Percentiles rank a stretch among this genome's conserved stretches.
phyloP scores from a whole-genome alignment of 2,113 vertebrate genomes.

The Pseudolaguvia tuberculata region DNA sequence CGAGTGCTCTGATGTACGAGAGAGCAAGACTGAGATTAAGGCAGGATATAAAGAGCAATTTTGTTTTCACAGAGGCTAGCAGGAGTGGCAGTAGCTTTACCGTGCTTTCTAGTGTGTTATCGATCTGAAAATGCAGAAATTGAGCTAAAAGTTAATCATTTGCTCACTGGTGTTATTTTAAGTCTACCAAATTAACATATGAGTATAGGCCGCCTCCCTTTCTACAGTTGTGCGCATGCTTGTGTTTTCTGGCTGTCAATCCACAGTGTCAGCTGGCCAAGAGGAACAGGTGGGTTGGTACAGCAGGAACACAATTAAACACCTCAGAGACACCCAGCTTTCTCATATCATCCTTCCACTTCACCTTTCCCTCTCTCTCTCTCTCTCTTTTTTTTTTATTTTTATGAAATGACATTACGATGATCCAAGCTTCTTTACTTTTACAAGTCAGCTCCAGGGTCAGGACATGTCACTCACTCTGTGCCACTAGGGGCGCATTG shows the following conservation, averaged over 20 bases:
- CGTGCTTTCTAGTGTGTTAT: slow-evolving; percentile 33
- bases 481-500: slow-evolving; percentile 43
- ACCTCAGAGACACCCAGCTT: slow-evolving; percentile 64
- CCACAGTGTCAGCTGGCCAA: slow-evolving; percentile 54
- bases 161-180: background rate
- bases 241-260: slow-evolving; percentile 55
- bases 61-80: slow-evolving; percentile 35
- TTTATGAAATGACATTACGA: slow-evolving; percentile 23
- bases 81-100: slow-evolving; percentile 6
- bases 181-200: background rate
- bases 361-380: background rate
- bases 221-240: slow-evolving; percentile 38
- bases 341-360: slow-evolving; percentile 12
- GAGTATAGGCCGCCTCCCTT: background rate
- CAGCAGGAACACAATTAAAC: slow-evolving; percentile 71
- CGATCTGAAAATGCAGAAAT: slow-evolving; percentile 4
- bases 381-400: slow-evolving; percentile 35
- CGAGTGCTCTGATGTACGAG: slow-evolving; percentile 7
- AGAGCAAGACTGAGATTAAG: slow-evolving; percentile 39
- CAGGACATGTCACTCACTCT: slow-evolving; percentile 43
- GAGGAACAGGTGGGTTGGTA: slow-evolving; percentile 66
- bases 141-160: slow-evolving; percentile 13
- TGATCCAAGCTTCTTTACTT: slow-evolving; percentile 42
- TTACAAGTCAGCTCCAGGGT: slow-evolving; percentile 38
- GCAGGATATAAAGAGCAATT: slow-evolving; percentile 39